Conservation (phyloP, 1,140 invertebrate genomes). For the Caerostris extrusa region DNA sequence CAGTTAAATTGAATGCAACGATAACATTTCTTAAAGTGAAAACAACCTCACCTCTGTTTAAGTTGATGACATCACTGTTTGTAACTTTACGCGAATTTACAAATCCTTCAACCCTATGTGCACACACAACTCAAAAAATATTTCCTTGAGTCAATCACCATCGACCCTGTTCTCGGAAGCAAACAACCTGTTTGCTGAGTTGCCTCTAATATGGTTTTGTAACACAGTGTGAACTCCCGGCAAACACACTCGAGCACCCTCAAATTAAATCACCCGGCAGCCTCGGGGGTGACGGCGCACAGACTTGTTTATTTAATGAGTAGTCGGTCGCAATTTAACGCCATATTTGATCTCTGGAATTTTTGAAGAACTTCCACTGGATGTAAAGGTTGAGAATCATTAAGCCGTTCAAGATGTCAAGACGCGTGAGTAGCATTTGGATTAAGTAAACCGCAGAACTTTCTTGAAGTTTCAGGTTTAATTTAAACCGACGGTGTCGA, state of each 20-base stretch:
- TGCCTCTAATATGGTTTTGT: conserved; percentile 47
- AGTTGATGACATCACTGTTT: too few relatives aligned
- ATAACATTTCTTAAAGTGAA: too few relatives aligned
- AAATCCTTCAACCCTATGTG: too few relatives aligned
- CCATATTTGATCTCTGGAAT: conserved; percentile 61
- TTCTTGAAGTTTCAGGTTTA: conserved; percentile 45
- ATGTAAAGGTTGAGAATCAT: conserved; percentile 19
- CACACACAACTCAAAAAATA: background rate
- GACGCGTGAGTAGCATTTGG: background rate
- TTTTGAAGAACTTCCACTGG: conserved; percentile 10
- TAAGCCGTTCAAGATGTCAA: conserved; percentile 52
- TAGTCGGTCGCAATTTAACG: conserved; percentile 43
- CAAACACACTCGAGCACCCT: conserved; percentile 2
- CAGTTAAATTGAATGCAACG: too few relatives aligned
- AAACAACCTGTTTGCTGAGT: conserved; percentile 42
- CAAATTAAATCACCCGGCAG: conserved; percentile 61
- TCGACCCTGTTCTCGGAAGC: background rate
- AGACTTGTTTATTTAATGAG: conserved; percentile 66
- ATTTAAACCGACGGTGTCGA: background rate
- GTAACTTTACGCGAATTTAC: too few relatives aligned
- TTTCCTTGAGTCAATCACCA: conserved; percentile 45
- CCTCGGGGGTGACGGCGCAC: too few relatives aligned
- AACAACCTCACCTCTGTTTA: too few relatives aligned
- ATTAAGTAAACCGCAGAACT: conserved; percentile 58
- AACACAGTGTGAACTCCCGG: background rate